A percentile compares a stretch with the other conserved stretches of the same genome.
Conservation (phyloP, 2,797 vertebrate genomes). For the Smutsia gigantea region DNA sequence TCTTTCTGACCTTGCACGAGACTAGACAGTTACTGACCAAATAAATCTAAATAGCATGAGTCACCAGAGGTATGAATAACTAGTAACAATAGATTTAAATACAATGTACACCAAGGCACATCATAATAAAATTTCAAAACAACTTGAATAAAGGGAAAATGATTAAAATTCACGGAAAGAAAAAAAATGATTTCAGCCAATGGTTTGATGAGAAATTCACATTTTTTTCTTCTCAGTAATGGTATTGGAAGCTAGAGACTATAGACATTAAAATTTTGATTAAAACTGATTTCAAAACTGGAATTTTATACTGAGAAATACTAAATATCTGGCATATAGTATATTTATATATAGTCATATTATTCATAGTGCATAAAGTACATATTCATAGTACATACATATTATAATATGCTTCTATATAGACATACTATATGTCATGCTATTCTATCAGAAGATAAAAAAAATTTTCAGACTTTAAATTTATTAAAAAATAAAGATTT, state of each 20-base stretch:
- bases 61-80: background rate
- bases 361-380: too few species aligned
- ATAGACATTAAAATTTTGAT: background rate
- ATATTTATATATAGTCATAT: too few species aligned
- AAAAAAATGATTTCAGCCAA: background rate
- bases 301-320: background rate
- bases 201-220: background rate
- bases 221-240: background rate
- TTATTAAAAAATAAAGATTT: background rate
- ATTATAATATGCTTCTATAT: too few species aligned
- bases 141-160: background rate
- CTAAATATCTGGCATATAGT: too few species aligned
- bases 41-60: background rate
- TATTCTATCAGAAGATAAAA: background rate
- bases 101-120: background rate
- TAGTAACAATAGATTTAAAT: background rate
- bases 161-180: background rate
- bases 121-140: background rate
- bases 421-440: background rate
- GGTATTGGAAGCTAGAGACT: background rate
- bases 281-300: background rate
- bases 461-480: background rate
- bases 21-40: background rate
- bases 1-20: background rate
- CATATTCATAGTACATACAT: too few species aligned